A percentile compares a stretch with the other conserved stretches of the same genome.
These are phyloP conservation scores for Eptatretus atami DNA, from an alignment of 2,797 vertebrate genomes.

Conservation along the genomic window DNA sequence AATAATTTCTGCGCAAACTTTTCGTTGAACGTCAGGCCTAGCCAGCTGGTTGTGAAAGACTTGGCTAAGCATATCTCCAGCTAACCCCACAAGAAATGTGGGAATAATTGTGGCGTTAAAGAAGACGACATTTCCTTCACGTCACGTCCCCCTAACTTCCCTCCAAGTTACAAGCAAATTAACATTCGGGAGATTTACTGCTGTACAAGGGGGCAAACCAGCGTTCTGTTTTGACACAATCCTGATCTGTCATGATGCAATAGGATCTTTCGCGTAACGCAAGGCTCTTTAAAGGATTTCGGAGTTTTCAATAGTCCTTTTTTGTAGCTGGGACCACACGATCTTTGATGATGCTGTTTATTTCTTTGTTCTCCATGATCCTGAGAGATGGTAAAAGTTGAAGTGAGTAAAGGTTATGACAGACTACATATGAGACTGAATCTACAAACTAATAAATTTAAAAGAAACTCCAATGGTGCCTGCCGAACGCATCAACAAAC, in stretches of 20 bases:
- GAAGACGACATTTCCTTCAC: neutral
- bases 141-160: neutral
- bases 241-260: constrained; percentile 85
- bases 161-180: neutral
- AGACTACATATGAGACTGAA: neutral
- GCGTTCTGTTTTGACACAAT: constrained; percentile 1
- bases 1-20: no score
- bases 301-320: constrained; percentile 58
- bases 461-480: neutral
- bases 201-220: neutral
- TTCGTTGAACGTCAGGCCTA: no score
- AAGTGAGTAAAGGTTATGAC: neutral
- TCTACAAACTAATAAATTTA: neutral
- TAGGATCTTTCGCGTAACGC: constrained; percentile 54
- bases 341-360: constrained; percentile 75
- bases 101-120: no score
- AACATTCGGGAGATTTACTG: neutral
- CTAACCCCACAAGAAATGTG: no score
- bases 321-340: constrained; percentile 46
- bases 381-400: constrained; percentile 12
- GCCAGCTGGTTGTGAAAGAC: no score
- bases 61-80: no score
- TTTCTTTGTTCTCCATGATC: constrained; percentile 72
- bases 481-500: neutral
- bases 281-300: constrained; percentile 39